A percentile compares a stretch with the other conserved stretches of the same genome.
These are phyloP conservation scores for Pterocles burchelli DNA, from an alignment of 2,113 vertebrate species.

Conservation along the genomic window DNA sequence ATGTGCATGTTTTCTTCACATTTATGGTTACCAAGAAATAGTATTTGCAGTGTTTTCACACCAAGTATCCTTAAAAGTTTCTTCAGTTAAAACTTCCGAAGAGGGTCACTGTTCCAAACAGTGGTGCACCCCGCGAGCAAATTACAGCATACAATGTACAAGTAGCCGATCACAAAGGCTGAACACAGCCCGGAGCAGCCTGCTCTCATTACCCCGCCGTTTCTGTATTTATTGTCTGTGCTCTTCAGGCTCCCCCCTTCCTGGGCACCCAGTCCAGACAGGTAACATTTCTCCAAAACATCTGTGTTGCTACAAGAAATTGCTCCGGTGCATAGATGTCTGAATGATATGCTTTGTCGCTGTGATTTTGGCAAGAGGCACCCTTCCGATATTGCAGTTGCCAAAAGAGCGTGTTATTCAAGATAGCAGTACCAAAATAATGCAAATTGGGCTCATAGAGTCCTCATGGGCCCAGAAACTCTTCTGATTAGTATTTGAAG, in stretches of 20 bases:
- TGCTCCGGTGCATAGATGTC: fast-evolving
- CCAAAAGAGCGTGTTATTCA: neutral
- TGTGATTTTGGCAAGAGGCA: neutral
- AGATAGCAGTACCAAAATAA: neutral
- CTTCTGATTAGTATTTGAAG: neutral
- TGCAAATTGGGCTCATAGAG: neutral
- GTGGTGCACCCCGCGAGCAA: neutral
- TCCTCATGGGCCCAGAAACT: fast-evolving
- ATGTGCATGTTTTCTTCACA: fast-evolving
- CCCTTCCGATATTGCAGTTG: neutral
- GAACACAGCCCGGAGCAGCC: neutral
- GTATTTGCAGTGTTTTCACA: neutral
- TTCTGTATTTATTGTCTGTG: fast-evolving
- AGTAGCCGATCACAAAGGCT: neutral
- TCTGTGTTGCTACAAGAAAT: neutral
- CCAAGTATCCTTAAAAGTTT: neutral
- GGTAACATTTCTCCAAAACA: fast-evolving
- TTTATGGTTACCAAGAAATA: neutral
- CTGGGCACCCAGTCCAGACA: neutral
- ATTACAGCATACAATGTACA: neutral
- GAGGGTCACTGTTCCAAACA: fast-evolving
- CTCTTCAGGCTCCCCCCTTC: neutral
- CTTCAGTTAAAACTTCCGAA: neutral
- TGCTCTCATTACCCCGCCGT: too few relatives aligned
- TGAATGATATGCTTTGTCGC: fast-evolving